Base-by-base conservation (phyloP, 53 echinoderm and acorn worm species). In the Crossaster papposus region DNA sequence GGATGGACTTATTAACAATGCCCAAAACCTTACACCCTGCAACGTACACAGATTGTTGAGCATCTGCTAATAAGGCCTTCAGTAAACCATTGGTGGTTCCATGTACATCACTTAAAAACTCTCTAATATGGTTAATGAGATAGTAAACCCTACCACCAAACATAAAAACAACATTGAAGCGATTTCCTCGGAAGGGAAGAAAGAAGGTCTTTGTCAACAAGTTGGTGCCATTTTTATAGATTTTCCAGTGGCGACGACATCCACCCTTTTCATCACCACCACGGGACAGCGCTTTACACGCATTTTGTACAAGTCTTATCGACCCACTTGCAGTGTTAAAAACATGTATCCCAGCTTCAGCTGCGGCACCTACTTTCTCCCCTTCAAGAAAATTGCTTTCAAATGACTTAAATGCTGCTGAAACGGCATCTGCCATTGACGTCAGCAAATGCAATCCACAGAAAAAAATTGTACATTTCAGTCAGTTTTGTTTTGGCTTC, bases 1-100 rank as follows among this genome's bases (percentile, higher is more conserved):
- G 86, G 58, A 79, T 91, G 34, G 86, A n/a, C 34, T 91, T 91
- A 54, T 90, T 90, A 30, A 86, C 29, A 1, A 77, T 91, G 26
- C 91, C 91, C 78, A 91, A 86, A 11, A 91, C 86, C 51, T 91
- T 91, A 37, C 91, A 91, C 4, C 91, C 91, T 53, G 86, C 91
- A 38, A 91, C 78, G 35, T 79, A 91, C 28, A 91, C 24, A 6
- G 86, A 54, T 86, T 70, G 44, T 54, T 91, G 34, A 26, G 32
- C 30, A 72, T 91, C 91, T 78, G 91, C 91, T 51, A 77, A 51
- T 51, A 91, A 20, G 36, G 91, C 86, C 65, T 86, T 91, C 54
- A 91, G 30, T 36, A 91, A 35, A 24, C 83, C 90, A 90, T 90
- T 90, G 14, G 82, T 30, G 29, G 90, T 90, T 26, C 91, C 91